Base-by-base conservation (phyloP, 2,113 vertebrate species). In the Antennarius striatus region DNA sequence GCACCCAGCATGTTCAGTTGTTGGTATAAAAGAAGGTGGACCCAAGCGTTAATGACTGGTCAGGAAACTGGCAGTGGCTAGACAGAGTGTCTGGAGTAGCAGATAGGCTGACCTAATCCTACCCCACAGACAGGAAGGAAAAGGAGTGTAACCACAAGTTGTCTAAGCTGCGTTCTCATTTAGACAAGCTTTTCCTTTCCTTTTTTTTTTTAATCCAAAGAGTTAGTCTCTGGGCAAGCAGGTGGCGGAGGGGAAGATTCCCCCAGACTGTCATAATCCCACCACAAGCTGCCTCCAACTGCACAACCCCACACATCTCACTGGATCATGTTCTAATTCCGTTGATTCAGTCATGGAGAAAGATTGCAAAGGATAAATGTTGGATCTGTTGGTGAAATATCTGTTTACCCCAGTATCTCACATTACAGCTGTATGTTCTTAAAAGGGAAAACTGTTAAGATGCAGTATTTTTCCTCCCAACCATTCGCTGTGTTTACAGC, bases 91-190 rank as follows among this genome's bases (percentile, higher is more conserved):
- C 67, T 68, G 49, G 65, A 81, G 40, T 73, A 61, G 75, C 82
- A 73, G 76, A 86, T 79, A 55, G 68, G 45, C 71, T 74, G 72
- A 73, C 72, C 68, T 75, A 63, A 84, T 79, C 71, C 62, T 30
- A 63, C 52, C 84, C 59, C 50, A 28, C 59, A 84, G 71, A 71
- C 81, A 84, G 84, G 71, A 87, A 86, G 82, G 72, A 79, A 75
- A 51, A 68, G 28, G 68, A 59, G 54, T 13, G 58, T 12, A 62
- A 56, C 75, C 72, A 69, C 36, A 40, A 51, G 73, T 65, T 56
- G 17, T 67, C n/a, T 53, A 63, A 80, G 51, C 46, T 42, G 47
- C 51, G 53, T 49, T 59, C 51, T 71, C 22, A 73, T 42, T 73
- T 65, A 83, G 70, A 56, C 55, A 29, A 3, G 50, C 5, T 4